Percentiles rank a stretch among this genome's conserved stretches.
Conservation (phyloP, 1,140 invertebrate genomes). For the Danaus plexippus region DNA sequence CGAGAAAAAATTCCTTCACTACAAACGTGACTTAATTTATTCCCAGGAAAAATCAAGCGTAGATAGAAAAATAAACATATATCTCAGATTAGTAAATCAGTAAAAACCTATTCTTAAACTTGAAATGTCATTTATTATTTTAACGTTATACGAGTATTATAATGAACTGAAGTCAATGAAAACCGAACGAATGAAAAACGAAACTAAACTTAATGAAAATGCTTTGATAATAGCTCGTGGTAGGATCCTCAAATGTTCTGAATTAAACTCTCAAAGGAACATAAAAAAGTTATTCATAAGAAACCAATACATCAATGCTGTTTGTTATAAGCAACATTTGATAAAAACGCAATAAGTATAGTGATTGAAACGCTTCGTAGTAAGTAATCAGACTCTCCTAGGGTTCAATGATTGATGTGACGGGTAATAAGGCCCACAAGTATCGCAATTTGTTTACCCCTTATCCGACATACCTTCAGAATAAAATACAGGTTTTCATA, state of each 20-base stretch:
- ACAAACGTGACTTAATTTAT: constrained; percentile 18
- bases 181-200: no score
- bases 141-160: no score
- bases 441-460: constrained; percentile 68
- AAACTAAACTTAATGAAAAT: no score
- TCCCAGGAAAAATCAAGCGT: constrained; percentile 11
- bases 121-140: no score
- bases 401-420: constrained; percentile 67
- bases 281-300: constrained; percentile 4
- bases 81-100: no score
- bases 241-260: no score
- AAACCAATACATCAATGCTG: constrained; percentile 12
- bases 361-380: constrained; percentile 19
- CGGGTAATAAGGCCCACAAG: constrained; percentile 63
- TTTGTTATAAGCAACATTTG: constrained; percentile 9
- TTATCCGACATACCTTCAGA: constrained; percentile 54
- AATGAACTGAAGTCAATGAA: no score
- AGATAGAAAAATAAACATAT: neutral
- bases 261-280: neutral
- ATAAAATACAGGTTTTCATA: constrained; percentile 42
- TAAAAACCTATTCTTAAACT: no score
- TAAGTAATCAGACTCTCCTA: constrained; percentile 45
- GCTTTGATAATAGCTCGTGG: no score
- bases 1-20: constrained; percentile 21
- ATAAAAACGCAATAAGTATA: constrained; percentile 21